phyloP scores from a whole-genome alignment of 2,113 vertebrate genomes.

The Panthera tigris region DNA sequence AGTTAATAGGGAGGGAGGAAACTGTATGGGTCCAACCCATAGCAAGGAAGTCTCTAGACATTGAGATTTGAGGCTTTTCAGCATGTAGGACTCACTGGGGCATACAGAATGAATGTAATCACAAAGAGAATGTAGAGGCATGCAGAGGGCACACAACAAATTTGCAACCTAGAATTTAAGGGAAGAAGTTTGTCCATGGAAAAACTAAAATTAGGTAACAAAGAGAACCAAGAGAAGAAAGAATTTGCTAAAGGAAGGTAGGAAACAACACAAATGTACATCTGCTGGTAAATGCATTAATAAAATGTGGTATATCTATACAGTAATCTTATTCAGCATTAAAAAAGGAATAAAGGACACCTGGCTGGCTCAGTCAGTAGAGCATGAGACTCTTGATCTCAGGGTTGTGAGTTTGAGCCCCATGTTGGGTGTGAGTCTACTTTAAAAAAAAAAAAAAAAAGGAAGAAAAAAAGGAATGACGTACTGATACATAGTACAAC shows the following conservation, averaged over 20 bases:
- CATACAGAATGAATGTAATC: background rate
- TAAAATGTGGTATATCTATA: background rate
- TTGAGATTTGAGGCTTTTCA: background rate
- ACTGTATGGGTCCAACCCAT: too few species aligned
- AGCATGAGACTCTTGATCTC: background rate
- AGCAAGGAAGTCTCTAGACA: background rate
- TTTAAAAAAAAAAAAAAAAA: background rate
- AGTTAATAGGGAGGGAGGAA: background rate
- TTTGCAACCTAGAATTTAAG: background rate
- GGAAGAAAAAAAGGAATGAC: background rate
- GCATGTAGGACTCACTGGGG: background rate
- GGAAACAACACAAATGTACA: background rate
- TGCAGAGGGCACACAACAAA: accelerated
- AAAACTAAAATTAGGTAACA: background rate
- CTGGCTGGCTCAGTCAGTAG: background rate
- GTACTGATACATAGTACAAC: background rate
- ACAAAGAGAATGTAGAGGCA: background rate
- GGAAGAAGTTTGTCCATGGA: background rate
- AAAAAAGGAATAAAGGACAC: background rate
- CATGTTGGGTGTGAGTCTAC: background rate
- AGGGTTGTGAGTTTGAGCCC: background rate
- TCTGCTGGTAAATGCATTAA: background rate
- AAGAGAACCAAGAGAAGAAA: background rate
- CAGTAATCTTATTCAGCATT: background rate
- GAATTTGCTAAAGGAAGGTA: background rate